Evolutionary conservation across 2,888 invertebrate genomes (phyloP), one percentile per base, ranked within the genome.

Genomic region (Panorpa germanica): DNA sequence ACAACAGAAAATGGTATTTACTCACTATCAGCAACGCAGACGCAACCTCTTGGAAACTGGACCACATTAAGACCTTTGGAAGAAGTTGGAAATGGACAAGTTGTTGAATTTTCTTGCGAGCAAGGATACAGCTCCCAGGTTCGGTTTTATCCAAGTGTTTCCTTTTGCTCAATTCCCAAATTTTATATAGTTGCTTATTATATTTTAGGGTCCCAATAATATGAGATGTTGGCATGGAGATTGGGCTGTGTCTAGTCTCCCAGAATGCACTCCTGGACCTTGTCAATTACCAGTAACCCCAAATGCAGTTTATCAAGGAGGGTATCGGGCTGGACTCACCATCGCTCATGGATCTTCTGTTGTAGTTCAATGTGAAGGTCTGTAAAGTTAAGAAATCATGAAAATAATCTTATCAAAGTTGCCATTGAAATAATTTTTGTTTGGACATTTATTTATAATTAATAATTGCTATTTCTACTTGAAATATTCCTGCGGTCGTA

Each of bases 331-430:
- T 2, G 82, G 82, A 1, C 59, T 82, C 4, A 80, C 75, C 0
- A 80, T 85, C 14, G 76, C 77, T 0, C 81, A 83, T 43, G 82
- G 78, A 0, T 75, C 80, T 1, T 70, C 70, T 2, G 78, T 85
- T 6, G 65, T 64, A 35, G 76, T 74, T 35, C 71, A 74, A 30
- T 80, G 80, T 40, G 73, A 75, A 13, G n/a, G n/a, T n/a, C n/a
- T n/a, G n/a, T n/a, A n/a, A n/a, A n/a, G n/a, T n/a, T n/a, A n/a
- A n/a, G n/a, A n/a, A n/a, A n/a, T n/a, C n/a, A n/a, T n/a, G n/a
- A n/a, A n/a, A n/a, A n/a, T n/a, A n/a, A n/a, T n/a, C n/a, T n/a
- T n/a, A n/a, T n/a, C n/a, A n/a, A n/a, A n/a, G n/a, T n/a, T n/a
- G n/a, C n/a, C n/a, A n/a, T n/a, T n/a, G n/a, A n/a, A n/a, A n/a